Base-by-base conservation (phyloP, 1,140 invertebrate genomes). In the Riptortus pedestris region DNA sequence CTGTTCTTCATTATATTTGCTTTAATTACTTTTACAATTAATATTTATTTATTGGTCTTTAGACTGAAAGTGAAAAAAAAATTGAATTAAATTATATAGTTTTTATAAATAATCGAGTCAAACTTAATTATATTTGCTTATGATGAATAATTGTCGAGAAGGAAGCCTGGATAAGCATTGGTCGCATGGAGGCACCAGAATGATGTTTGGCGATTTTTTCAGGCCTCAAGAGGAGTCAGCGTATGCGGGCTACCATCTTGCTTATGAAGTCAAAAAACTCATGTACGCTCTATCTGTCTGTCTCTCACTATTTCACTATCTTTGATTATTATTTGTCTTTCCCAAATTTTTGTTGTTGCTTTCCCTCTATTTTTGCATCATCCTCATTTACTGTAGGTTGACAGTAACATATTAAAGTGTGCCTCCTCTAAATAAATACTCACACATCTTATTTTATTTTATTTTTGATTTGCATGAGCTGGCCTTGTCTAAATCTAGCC, bases 231-330 rank as follows among this genome's bases (percentile, higher is more conserved):
- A 93, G 80, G 86, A 88, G 80, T 85, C 86, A 78, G 84, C 87
- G 81, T 90, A 92, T 82, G 87, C 91, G 82, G 91, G 90, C 80
- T 94, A 94, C 85, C 92, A 95, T 84, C 90, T 96, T 81, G 91
- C 91, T 83, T 96, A 95, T 85, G 92, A 96, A 93, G 92, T 96
- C 81, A 95, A 96, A 91, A 96, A 96, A 83, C 90, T 96, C 84
- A 95, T 96, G 93, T 95, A 94, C 83, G 90, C 86, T 82, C 57
- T 66, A 67, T 68, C 58, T 67, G 63, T 67, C 45, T 65, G 18
- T 69, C 60, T 67, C 66, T 62, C 33, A 33, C 29, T 65, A 38
- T 51, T 58, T 62, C 45, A 59, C 73, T 71, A 65, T 67, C 65
- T 70, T 28, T 69, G 64, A 62, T 66, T 51, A 67, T 20, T 18